Conservation (phyloP, 2,888 invertebrate species). For the Brachyptera risi region DNA sequence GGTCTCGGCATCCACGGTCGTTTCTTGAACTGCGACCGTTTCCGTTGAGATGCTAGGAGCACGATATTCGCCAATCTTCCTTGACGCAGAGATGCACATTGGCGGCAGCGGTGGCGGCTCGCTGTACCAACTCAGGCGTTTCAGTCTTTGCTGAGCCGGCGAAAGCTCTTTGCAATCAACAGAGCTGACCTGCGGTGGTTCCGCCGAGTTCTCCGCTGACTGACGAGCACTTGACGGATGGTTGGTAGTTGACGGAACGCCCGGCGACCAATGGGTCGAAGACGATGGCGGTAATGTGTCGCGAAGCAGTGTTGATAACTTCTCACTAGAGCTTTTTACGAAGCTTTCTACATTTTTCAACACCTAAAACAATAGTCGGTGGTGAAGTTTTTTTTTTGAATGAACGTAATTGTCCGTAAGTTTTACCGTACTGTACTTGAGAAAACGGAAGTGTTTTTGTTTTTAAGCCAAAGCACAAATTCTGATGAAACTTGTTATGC, state of each 20-base stretch:
- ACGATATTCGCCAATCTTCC: slow-evolving; percentile 15
- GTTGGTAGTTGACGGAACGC: no score
- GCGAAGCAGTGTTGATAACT: background rate
- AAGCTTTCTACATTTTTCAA: slow-evolving; percentile 35
- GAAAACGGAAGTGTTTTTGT: no score
- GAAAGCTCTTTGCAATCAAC: slow-evolving; percentile 37
- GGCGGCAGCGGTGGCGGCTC: slow-evolving; percentile 55
- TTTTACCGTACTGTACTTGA: no score
- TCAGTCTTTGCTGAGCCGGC: slow-evolving; percentile 41
- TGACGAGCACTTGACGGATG: no score
- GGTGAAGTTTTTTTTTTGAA: background rate
- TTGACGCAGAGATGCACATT: slow-evolving; percentile 39
- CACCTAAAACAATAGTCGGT: slow-evolving; percentile 34
- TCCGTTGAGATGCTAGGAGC: slow-evolving; percentile 11
- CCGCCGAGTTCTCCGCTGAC: no score
- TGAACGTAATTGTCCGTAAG: no score
- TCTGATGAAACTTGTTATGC: no score
- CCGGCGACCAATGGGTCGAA: no score
- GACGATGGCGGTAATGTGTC: background rate
- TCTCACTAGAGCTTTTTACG: slow-evolving; percentile 32
- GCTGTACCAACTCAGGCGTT: slow-evolving; percentile 52
- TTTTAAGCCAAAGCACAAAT: no score
- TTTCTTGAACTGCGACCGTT: background rate
- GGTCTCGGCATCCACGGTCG: background rate
- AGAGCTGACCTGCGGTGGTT: no score